Evolutionary conservation across 2,113 vertebrate genomes (phyloP), one percentile per base, ranked within the genome.

Genomic region (Eubucco bourcierii): DNA sequence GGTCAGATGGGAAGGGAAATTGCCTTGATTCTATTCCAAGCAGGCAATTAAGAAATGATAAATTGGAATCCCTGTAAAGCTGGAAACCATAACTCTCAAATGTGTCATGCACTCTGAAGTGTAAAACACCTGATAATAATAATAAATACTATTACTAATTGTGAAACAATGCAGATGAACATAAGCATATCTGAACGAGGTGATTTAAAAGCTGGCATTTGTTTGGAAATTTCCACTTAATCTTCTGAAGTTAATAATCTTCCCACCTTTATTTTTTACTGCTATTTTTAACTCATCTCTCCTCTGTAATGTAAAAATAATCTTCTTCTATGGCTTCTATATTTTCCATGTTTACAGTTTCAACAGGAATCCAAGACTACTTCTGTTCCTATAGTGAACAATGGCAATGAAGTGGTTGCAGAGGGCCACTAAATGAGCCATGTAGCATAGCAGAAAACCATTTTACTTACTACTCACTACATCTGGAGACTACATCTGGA

Each of bases 31-130:
- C 97, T 96, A 74, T 96, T 97, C 97, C 97, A 97, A 97, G 87
- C 74, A 96, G 85, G 81, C 94, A 97, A 97, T 98, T 97, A 97
- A 95, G 90, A 83, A 46, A 95, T 97, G 96, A 98, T 97, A 90
- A 95, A 97, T 97, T 97, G 83, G 93, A 96, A 97, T 97, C 67
- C 66, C 68, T 78, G 72, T 84, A 80, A 96, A 96, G 55, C 41
- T 70, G 68, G 94, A 96, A 94, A 79, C 56, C 47, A 56, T 97
- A 97, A 95, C 71, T 97, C 92, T 97, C 83, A 90, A 58, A 80
- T 20, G 73, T 95, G 77, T 90, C 86, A 88, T 80, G 86, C 84
- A 96, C 84, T 92, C 88, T 82, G 92, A 97, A 97, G 94, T 94
- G 70, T 93, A 96, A 97, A 97, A 87, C 91, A 94, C 5, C 39